Evolutionary conservation across 2,888 invertebrate species (phyloP), one percentile per base, ranked within the genome.

Genomic region (Clistopyga incitator): DNA sequence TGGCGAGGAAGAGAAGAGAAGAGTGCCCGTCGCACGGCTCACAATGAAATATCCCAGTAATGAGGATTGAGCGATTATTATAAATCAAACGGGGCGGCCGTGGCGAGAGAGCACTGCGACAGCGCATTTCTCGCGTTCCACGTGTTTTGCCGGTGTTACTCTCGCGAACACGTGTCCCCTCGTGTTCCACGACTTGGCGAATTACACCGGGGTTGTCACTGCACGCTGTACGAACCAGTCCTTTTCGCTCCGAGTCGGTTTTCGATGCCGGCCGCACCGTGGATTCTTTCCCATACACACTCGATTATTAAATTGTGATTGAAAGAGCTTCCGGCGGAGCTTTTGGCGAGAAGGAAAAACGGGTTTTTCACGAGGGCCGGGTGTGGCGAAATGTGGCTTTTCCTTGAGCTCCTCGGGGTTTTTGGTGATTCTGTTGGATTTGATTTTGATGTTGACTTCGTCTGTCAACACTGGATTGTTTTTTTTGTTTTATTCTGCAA

Each of bases 51-150:
- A 86, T 89, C 86, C 82, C 87, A 84, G 89, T 91, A 91, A 91
- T 90, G 90, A 91, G 91, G 90, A 91, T 91, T 90, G 91, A 90
- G 89, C 91, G 90, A 92, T 92, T 92, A 91, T 92, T 91, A 91
- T 91, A 91, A 91, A 92, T 92, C 91, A 92, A 91, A 90, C 87
- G 88, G 86, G 65, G 79, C 84, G 88, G 80, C 84, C 86, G 86
- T 84, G 81, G 86, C 84, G 80, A 75, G 71, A 76, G 74, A 78
- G 80, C 52, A 85, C 71, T 85, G 82, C 86, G 88, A 85, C 87
- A 86, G 79, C 84, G 88, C 90, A 90, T 91, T 90, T 91, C 89
- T 89, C 88, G 89, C 91, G 90, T 89, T 91, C 92, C 89, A 85
- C 89, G 87, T 90, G 92, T 92, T 92, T 92, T 91, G 90, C 88